These are phyloP conservation scores for Cyanoramphus novaezelandiae DNA, from an alignment of 2,113 vertebrate species.

Conservation along the genomic window DNA sequence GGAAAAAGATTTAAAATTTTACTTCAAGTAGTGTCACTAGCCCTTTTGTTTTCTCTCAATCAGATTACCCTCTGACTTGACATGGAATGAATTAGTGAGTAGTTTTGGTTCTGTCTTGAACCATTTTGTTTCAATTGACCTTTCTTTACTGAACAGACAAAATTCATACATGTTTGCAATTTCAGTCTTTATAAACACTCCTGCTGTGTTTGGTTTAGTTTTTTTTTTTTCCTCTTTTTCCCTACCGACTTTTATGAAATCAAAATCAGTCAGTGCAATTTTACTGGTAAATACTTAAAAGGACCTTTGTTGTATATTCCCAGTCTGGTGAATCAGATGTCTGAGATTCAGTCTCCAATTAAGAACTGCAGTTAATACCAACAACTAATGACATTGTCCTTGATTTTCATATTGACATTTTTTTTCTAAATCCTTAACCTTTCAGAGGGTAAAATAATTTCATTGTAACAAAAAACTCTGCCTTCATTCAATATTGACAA, in stretches of 20 bases:
- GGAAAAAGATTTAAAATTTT: background rate
- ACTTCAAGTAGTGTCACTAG: background rate
- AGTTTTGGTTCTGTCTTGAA: background rate
- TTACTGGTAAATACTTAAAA: background rate
- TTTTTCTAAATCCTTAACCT: background rate
- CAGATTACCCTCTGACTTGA: background rate
- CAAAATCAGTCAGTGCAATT: background rate
- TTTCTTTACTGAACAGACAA: background rate
- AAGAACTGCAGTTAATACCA: background rate
- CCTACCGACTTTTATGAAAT: background rate
- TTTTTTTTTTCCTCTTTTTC: background rate
- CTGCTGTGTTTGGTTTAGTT: background rate
- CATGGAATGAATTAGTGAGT: fast-evolving
- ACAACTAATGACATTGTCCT: background rate
- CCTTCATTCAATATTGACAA: background rate
- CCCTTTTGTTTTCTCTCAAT: background rate
- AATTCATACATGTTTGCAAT: background rate
- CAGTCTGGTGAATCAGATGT: background rate
- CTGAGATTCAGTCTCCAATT: background rate
- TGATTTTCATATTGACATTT: background rate
- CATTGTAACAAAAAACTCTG: background rate
- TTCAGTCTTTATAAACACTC: background rate
- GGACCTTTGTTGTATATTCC: background rate
- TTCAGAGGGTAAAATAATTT: background rate
- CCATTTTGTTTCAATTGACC: background rate